These are phyloP conservation scores for Parnassius mnemosyne DNA, from an alignment of 2,888 invertebrate species.

Conservation along the genomic window DNA sequence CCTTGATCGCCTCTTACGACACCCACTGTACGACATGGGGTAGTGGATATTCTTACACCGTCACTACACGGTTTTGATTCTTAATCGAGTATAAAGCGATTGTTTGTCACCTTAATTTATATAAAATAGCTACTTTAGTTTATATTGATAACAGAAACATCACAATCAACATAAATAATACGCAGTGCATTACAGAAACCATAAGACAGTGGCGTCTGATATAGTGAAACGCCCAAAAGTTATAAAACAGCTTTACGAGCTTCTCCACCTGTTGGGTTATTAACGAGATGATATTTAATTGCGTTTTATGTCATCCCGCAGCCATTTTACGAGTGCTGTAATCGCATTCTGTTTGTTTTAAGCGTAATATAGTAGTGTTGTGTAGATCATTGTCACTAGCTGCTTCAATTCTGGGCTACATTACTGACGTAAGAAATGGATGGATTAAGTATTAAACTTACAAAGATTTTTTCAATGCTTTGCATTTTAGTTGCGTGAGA, in stretches of 20 bases:
- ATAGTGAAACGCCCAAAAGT: slow-evolving; percentile 12
- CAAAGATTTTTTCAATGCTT: no score
- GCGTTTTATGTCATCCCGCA: slow-evolving; percentile 41
- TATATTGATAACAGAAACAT: not conserved
- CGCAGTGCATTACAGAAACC: slow-evolving; percentile 12
- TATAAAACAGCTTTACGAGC: slow-evolving; percentile 35
- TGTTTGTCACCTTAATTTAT: no score
- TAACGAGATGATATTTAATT: slow-evolving; percentile 45
- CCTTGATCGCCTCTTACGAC: no score
- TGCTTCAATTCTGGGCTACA: slow-evolving; percentile 27
- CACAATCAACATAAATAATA: not conserved
- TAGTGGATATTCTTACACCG: no score
- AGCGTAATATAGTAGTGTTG: slow-evolving; percentile 52
- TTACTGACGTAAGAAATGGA: slow-evolving; percentile 29
- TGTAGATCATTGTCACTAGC: slow-evolving; percentile 23
- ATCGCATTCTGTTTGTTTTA: slow-evolving; percentile 43
- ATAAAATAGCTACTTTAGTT: no score
- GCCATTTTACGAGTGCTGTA: slow-evolving; percentile 38
- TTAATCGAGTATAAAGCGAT: no score
- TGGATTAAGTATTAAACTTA: not conserved
- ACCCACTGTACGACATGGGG: no score
- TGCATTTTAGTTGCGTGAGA: no score
- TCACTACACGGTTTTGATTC: no score
- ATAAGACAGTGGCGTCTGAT: slow-evolving; percentile 6
- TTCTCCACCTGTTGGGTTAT: slow-evolving; percentile 37